Conservation (phyloP, 2,797 vertebrate genomes). For the Tolypeutes matacus region DNA sequence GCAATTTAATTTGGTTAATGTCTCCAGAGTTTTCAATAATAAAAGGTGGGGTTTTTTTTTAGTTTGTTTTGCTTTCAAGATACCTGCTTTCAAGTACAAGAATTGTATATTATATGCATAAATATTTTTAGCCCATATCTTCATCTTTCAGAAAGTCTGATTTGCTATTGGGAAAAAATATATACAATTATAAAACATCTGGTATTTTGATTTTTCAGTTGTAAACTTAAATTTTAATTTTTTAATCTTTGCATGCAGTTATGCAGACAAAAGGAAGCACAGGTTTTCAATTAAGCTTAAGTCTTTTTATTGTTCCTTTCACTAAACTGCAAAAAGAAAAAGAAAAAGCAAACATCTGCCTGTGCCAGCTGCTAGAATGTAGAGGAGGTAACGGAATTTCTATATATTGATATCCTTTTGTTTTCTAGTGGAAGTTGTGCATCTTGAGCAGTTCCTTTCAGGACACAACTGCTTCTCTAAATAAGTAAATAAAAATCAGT, state of each 20-base stretch:
- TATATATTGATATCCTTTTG: neutral
- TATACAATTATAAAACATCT: constrained; percentile 84
- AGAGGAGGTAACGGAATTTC: neutral
- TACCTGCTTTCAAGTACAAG: neutral
- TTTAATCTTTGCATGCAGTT: constrained; percentile 72
- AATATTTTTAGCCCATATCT: constrained; percentile 62
- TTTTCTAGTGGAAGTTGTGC: neutral
- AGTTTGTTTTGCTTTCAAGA: neutral
- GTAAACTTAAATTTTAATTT: constrained; percentile 81
- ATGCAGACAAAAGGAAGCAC: constrained; percentile 67
- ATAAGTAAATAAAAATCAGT: neutral
- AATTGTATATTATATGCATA: too few relatives aligned
- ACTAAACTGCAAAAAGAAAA: constrained; percentile 17
- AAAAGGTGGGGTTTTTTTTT: neutral
- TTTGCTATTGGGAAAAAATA: constrained; percentile 67
- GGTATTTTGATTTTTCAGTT: constrained; percentile 80
- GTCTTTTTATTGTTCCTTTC: constrained; percentile 74
- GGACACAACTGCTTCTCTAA: neutral
- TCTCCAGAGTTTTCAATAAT: neutral
- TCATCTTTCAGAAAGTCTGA: constrained; percentile 60
- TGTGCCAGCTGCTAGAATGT: constrained; percentile 66
- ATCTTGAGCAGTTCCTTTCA: neutral
- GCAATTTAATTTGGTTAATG: constrained; percentile 26
- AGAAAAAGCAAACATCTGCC: constrained; percentile 59
- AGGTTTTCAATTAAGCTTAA: constrained; percentile 53